A percentile compares a stretch with the other conserved stretches of the same genome.
These are phyloP conservation scores for Nothocercus nigrocapillus DNA, from an alignment of 2,113 vertebrate species.

Conservation along the genomic window DNA sequence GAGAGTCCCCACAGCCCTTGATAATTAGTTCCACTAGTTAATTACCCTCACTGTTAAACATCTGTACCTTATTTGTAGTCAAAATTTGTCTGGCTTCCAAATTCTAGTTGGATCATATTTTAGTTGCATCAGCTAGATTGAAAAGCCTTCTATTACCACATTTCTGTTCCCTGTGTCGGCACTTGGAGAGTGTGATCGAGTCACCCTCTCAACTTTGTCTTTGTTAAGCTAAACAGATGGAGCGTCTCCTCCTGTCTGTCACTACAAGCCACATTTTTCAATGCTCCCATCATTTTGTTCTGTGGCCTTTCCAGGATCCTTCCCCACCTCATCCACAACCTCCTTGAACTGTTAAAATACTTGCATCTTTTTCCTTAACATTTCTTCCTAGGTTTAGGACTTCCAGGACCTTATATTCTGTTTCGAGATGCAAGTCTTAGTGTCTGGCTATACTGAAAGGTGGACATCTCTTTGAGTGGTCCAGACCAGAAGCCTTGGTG, in stretches of 20 bases:
- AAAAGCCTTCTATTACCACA: conserved; percentile 65
- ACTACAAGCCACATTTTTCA: conserved; percentile 9
- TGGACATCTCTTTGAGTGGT: background rate
- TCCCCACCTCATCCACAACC: conserved; percentile 33
- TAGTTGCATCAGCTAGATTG: conserved; percentile 56
- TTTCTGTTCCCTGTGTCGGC: conserved; percentile 51
- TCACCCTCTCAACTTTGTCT: conserved; percentile 55
- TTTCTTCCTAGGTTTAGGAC: background rate
- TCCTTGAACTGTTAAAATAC: conserved; percentile 10
- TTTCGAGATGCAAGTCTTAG: background rate
- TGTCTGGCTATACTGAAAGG: background rate
- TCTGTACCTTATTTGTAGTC: conserved; percentile 70
- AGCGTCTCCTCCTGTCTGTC: conserved; percentile 56
- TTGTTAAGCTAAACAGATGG: conserved; percentile 65
- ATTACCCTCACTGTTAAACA: conserved; percentile 70
- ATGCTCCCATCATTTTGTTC: conserved; percentile 29
- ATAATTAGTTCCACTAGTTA: conserved; percentile 70
- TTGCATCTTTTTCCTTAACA: background rate
- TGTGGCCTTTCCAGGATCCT: background rate
- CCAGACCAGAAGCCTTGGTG: background rate
- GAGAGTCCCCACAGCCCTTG: conserved; percentile 44
- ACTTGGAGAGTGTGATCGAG: conserved; percentile 52
- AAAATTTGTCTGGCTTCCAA: conserved; percentile 64
- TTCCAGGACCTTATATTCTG: background rate
- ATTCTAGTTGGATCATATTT: conserved; percentile 63